Percentiles rank a stretch among this genome's conserved stretches.
phyloP scores from a whole-genome alignment of 2,113 vertebrate genomes.

The Porphyrio hochstetteri region DNA sequence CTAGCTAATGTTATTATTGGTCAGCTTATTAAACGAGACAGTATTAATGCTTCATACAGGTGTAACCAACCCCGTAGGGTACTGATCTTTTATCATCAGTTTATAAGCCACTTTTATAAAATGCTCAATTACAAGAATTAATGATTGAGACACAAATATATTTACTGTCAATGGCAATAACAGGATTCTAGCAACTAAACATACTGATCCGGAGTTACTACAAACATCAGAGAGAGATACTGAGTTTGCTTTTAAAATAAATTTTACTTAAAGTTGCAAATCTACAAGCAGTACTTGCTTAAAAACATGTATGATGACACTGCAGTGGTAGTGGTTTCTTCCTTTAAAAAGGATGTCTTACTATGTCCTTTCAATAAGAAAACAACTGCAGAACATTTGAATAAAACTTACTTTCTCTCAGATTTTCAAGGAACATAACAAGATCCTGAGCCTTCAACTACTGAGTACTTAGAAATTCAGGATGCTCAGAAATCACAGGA shows the following conservation, averaged over 20 bases:
- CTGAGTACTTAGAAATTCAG: slow-evolving; percentile 16
- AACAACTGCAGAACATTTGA: not conserved
- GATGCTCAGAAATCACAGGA: slow-evolving; percentile 28
- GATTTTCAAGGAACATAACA: not conserved
- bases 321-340: not conserved
- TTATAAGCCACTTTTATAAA: slow-evolving; percentile 37
- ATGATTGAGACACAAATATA: not conserved
- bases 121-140: slow-evolving; percentile 31
- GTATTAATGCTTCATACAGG: slow-evolving; percentile 27
- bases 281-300: not conserved
- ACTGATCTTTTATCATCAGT: slow-evolving; percentile 48
- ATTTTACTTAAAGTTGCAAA: not conserved
- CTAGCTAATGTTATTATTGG: slow-evolving; percentile 62
- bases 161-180: not conserved
- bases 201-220: not conserved
- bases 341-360: not conserved
- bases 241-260: not conserved
- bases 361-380: not conserved
- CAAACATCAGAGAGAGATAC: not conserved
- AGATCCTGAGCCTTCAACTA: not conserved
- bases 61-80: slow-evolving; percentile 35
- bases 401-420: not conserved
- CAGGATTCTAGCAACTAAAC: not conserved
- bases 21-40: slow-evolving; percentile 56
- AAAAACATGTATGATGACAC: not conserved